Conservation (phyloP, 2,888 invertebrate genomes). For the Drosophila maculinotata region DNA sequence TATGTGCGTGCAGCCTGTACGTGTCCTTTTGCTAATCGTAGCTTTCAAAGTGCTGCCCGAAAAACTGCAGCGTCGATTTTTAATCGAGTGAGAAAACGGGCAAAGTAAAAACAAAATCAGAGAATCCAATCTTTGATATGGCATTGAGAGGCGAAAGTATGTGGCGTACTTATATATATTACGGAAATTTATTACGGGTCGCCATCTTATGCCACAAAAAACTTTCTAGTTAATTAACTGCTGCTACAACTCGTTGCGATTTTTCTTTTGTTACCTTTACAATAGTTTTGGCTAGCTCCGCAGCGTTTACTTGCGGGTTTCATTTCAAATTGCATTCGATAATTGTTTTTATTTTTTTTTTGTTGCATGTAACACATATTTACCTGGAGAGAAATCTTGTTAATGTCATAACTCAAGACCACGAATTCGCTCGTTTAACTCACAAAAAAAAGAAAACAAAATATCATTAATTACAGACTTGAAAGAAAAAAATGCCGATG, state of each 20-base stretch:
- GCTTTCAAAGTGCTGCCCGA: slow-evolving; percentile 59
- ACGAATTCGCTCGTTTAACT: slow-evolving; percentile 6
- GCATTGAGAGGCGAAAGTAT: slow-evolving; percentile 6
- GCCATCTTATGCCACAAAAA: slow-evolving; percentile 6
- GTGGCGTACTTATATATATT: slow-evolving; percentile 24
- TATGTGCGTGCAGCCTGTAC: slow-evolving; percentile 45
- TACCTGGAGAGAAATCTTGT: slow-evolving; percentile 9
- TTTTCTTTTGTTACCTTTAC: slow-evolving; percentile 9
- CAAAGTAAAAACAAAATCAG: not conserved
- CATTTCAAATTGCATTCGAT: slow-evolving; percentile 8
- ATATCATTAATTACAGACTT: slow-evolving; percentile 7
- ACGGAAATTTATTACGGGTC: too few species aligned
- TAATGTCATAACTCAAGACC: slow-evolving; percentile 7
- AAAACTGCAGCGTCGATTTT: slow-evolving; percentile 55
- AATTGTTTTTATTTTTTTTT: not conserved
- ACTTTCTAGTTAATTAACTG: too few species aligned
- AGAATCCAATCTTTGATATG: slow-evolving; percentile 44
- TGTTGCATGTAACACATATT: slow-evolving; percentile 5
- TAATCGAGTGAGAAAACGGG: slow-evolving; percentile 47
- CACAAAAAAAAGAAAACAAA: not conserved
- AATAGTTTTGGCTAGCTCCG: too few species aligned
- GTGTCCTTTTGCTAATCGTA: slow-evolving; percentile 78
- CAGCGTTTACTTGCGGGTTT: slow-evolving; percentile 24
- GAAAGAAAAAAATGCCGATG: not conserved
- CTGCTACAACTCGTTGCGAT: too few species aligned